Base-by-base conservation (phyloP, 1,140 invertebrate species). In the Planococcus citri region DNA sequence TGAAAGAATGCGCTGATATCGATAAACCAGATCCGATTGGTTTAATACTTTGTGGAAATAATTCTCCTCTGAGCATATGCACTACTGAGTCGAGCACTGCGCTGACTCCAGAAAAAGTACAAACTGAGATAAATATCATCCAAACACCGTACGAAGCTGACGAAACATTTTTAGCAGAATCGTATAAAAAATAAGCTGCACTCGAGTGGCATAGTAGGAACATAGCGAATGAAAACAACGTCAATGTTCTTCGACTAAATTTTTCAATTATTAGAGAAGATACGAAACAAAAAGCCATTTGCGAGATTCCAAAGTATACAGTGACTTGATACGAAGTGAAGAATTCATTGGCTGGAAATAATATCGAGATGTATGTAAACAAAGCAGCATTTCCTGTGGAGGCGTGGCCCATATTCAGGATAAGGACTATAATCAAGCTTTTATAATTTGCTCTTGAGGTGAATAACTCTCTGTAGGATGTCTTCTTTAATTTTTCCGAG, bases 281-380 rank as follows among this genome's bases (percentile, higher is more conserved):
- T 80, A 87, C 0, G 90, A 85, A 0, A 92, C 92, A 27, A 91
- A 80, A 0, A 80, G 76, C 75, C 92, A 64, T 1, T 27, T 64
- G 14, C 10, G 17, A 9, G 3, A 27, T 17, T 10, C 60, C 21
- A 24, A 64, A 25, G 9, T 4, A 12, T 24, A 64, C 17, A 27
- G 12, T 64, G 22, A 6, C 4, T 27, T 64, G 10, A 27, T 64
- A 3, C 4, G 20, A 12, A 4, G 60, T 24, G 22, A 64, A 51
- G 2, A 14, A 17, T 9, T 20, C 41, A 51, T 20, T 17, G 10
- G 41, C 2, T 9, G 10, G 12, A 17, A 51, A 51, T 17, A 51
- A 17, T 3, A 51, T 6, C n/a, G 41, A 17, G 2, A 51, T n/a
- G 17, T 51, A 51, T 17, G 41, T 17, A n/a, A 14, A 17, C 4